Evolutionary conservation across 2,797 vertebrate species (phyloP).

Genomic region (Paguma larvata): DNA sequence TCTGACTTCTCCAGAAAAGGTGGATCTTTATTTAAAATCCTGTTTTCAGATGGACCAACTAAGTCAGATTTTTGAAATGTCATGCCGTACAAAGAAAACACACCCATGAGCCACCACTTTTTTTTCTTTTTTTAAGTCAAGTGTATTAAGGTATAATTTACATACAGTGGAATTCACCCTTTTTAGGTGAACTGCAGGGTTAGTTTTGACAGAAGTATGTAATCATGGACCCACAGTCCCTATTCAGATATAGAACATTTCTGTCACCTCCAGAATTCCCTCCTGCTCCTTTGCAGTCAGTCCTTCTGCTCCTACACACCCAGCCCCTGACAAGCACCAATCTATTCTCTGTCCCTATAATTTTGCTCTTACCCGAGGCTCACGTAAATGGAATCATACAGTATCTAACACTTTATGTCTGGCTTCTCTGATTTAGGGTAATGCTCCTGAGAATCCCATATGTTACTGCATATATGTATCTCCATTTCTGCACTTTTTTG

Average conservation of each 20-base stretch:
- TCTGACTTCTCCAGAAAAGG: constrained; percentile 56
- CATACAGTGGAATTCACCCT: neutral
- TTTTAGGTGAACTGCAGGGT: neutral
- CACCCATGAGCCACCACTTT: neutral
- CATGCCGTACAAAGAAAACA: constrained; percentile 30
- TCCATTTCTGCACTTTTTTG: neutral
- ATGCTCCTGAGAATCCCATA: neutral
- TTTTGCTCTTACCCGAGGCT: neutral
- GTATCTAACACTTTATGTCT: neutral
- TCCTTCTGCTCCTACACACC: neutral
- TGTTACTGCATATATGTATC: neutral
- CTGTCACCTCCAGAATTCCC: neutral
- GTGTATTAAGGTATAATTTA: constrained; percentile 50
- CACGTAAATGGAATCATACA: neutral
- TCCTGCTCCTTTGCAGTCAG: neutral
- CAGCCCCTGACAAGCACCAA: neutral
- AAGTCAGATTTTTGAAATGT: constrained; percentile 66
- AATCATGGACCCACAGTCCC: neutral
- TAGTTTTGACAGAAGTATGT: constrained; percentile 16
- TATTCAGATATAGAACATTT: neutral
- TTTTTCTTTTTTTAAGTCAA: constrained; percentile 29
- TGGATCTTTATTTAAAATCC: constrained; percentile 29
- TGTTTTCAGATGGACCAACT: constrained; percentile 63
- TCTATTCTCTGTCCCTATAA: neutral
- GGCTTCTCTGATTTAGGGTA: neutral